A percentile compares a stretch with the other conserved stretches of the same genome.
Conservation (phyloP, 2,888 invertebrate species). For the Eupeodes latifasciatus region DNA sequence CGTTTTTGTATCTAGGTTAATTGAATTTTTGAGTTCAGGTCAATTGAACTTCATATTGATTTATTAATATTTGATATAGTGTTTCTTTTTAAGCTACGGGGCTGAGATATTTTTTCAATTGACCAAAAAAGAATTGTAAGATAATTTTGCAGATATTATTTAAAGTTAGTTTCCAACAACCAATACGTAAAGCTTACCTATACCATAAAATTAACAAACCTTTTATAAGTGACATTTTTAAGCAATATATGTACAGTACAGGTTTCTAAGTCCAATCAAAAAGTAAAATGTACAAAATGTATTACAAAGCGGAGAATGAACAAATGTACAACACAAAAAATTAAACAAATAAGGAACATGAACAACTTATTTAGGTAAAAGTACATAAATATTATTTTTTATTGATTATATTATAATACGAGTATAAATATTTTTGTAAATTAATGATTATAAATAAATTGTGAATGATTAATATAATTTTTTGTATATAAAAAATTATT, state of each 20-base stretch:
- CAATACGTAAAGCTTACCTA: slow-evolving; percentile 13
- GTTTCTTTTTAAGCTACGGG: too few species aligned
- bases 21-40: too few species aligned
- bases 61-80: too few species aligned
- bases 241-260: background rate
- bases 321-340: slow-evolving; percentile 42
- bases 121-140: too few species aligned
- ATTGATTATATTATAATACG: slow-evolving; percentile 49
- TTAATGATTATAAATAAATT: slow-evolving; percentile 38
- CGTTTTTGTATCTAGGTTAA: too few species aligned
- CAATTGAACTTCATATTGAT: too few species aligned
- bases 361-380: slow-evolving; percentile 56
- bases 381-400: slow-evolving; percentile 59
- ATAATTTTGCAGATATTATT: too few species aligned
- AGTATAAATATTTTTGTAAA: background rate
- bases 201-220: background rate
- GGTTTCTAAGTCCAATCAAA: slow-evolving; percentile 29
- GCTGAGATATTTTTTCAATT: too few species aligned
- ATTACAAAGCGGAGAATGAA: slow-evolving; percentile 8
- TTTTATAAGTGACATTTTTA: background rate
- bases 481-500: slow-evolving; percentile 27
- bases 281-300: background rate
- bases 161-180: background rate
- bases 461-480: slow-evolving; percentile 35
- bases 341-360: slow-evolving; percentile 15